Conservation (phyloP, 2,888 invertebrate genomes). For the Gandaritis pyraliata region DNA sequence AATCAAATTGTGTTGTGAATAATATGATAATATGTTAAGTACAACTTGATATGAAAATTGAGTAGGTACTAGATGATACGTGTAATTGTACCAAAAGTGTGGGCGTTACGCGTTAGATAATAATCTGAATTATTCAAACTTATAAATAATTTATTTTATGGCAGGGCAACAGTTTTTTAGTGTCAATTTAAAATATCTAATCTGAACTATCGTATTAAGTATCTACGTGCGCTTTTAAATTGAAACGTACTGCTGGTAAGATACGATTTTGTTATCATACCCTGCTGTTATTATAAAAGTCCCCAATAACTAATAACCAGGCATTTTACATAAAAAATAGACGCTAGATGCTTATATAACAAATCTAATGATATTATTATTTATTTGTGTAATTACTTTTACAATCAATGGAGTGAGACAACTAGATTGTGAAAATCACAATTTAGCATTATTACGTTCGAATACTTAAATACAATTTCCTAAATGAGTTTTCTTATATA, state of each 20-base stretch:
- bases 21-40: constrained; percentile 66
- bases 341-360: constrained; percentile 10
- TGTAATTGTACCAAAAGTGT: constrained; percentile 51
- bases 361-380: constrained; percentile 9
- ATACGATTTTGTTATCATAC: constrained; percentile 6
- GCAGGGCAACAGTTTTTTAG: constrained; percentile 13
- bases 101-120: constrained; percentile 48
- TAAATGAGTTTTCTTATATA: constrained; percentile 78
- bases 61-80: constrained; percentile 70
- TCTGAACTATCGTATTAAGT: constrained; percentile 6
- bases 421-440: constrained; percentile 33
- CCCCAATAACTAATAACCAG: no score
- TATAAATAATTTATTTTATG: constrained; percentile 17
- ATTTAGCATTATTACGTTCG: constrained; percentile 58
- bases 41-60: constrained; percentile 77
- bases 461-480: constrained; percentile 70
- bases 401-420: constrained; percentile 27
- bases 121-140: constrained; percentile 6
- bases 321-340: not conserved
- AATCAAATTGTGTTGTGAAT: constrained; percentile 53
- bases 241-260: not conserved
- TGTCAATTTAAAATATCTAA: not conserved
- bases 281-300: not conserved
- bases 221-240: constrained; percentile 5
- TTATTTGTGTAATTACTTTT: constrained; percentile 9